Percentiles rank a stretch among this genome's conserved stretches.
phyloP scores from a whole-genome alignment of 2,113 vertebrate genomes.

The Bos taurus region ARS-UCD2.0 NC_037356.1:32606001-32606500 shows the following conservation, averaged over 20 bases:
- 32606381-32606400: background rate
- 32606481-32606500: background rate
- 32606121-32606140: background rate
- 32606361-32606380: background rate
- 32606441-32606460: background rate
- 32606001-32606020: background rate
- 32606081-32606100: background rate
- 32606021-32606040: background rate
- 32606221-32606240: background rate
- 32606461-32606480: rapidly evolving
- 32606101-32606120: background rate
- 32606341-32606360: background rate
- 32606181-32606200: background rate
- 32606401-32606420: background rate
- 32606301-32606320: background rate
- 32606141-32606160: background rate
- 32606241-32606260: background rate
- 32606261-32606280: background rate
- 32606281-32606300: background rate
- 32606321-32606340: background rate
- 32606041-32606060: background rate
- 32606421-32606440: background rate
- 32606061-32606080: background rate
- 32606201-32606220: background rate
- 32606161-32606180: background rate